A percentile compares a stretch with the other conserved stretches of the same genome.
Conservation (phyloP, 2,113 vertebrate genomes). For the Romanogobio albipinnatus region DNA sequence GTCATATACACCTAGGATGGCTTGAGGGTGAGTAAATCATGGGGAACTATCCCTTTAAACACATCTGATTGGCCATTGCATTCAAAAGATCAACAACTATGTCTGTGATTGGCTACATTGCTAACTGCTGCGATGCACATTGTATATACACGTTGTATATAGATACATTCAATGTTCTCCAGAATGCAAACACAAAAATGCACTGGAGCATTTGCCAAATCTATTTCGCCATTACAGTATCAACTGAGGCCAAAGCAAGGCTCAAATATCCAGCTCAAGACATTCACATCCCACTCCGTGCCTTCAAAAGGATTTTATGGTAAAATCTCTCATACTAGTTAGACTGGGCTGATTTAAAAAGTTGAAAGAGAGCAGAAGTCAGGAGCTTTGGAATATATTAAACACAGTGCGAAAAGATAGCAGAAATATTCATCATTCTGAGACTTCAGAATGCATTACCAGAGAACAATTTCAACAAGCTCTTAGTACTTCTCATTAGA, state of each 20-base stretch:
- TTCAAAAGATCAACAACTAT: too few relatives aligned
- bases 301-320: constrained; percentile 34
- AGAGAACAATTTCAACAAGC: constrained; percentile 82
- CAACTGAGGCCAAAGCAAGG: neutral
- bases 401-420: constrained; percentile 67
- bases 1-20: too few relatives aligned
- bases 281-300: neutral
- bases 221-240: too few relatives aligned
- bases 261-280: constrained; percentile 20
- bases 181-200: too few relatives aligned
- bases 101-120: too few relatives aligned
- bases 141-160: too few relatives aligned
- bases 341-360: constrained; percentile 61
- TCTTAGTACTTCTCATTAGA: constrained; percentile 85
- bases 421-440: constrained; percentile 68
- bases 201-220: too few relatives aligned
- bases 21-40: too few relatives aligned
- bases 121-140: too few relatives aligned
- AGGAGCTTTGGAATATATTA: constrained; percentile 71
- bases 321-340: constrained; percentile 49
- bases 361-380: constrained; percentile 55
- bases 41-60: too few relatives aligned
- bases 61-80: too few relatives aligned
- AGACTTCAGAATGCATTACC: constrained; percentile 79
- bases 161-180: too few relatives aligned